Evolutionary conservation across 2,888 invertebrate species (phyloP).

Genomic region (Norana najaformis): DNA sequence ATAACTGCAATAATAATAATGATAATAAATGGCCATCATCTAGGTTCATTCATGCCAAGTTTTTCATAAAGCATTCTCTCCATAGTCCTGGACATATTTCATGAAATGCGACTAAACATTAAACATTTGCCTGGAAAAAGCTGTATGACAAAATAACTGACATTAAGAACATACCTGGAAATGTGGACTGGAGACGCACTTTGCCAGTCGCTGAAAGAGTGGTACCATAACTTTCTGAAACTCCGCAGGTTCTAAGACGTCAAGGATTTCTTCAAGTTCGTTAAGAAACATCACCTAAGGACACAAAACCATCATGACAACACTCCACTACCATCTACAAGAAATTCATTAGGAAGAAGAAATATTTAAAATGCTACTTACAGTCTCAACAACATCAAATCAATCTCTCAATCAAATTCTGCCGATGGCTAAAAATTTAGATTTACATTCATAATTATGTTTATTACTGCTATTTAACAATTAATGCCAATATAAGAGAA

Average conservation of each 20-base stretch:
- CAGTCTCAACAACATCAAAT: not conserved
- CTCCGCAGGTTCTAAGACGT: slow-evolving; percentile 98
- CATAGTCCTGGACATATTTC: not conserved
- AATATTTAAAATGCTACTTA: not conserved
- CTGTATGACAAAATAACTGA: too few relatives aligned
- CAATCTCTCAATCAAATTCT: not conserved
- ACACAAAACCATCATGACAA: not conserved
- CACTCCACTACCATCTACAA: not conserved
- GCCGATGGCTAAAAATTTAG: not conserved
- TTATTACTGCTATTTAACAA: not conserved
- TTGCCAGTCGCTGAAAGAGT: slow-evolving; percentile 95
- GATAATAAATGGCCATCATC: too few relatives aligned
- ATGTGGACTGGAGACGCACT: slow-evolving; percentile 99
- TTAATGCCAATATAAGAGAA: not conserved
- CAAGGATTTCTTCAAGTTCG: slow-evolving; percentile 97
- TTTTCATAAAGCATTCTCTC: too few relatives aligned
- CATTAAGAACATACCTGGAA: slow-evolving; percentile 91
- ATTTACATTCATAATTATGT: not conserved
- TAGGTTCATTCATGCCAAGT: too few relatives aligned
- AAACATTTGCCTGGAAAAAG: slow-evolving; percentile 81
- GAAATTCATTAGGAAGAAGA: not conserved
- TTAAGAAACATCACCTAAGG: slow-evolving; percentile 97
- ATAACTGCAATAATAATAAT: too few relatives aligned
- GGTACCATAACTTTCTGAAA: slow-evolving; percentile 98
- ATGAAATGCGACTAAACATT: not conserved